Evolutionary conservation across 2,113 vertebrate species (phyloP).

Genomic region (Turnix velox): DNA sequence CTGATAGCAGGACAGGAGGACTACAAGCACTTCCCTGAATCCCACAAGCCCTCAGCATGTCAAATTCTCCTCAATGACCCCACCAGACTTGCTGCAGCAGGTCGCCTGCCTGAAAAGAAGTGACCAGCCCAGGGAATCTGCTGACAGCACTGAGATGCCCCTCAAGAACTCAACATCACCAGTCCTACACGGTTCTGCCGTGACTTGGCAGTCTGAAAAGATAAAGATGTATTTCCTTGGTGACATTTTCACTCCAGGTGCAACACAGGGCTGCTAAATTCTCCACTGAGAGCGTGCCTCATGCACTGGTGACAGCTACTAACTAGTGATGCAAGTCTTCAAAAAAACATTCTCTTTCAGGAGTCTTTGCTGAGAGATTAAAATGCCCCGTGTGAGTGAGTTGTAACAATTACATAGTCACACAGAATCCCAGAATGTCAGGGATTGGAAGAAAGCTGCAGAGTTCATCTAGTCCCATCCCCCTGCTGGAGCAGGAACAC

Average conservation of each 20-base stretch:
- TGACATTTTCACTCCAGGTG: not conserved
- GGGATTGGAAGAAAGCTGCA: no score
- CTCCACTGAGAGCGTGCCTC: not conserved
- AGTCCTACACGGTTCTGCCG: not conserved
- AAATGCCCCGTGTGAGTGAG: not conserved
- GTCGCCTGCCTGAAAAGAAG: not conserved
- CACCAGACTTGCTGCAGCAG: not conserved
- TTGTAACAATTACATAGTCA: not conserved
- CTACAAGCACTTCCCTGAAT: not conserved
- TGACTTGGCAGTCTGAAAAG: not conserved
- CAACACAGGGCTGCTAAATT: not conserved
- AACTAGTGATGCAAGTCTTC: not conserved
- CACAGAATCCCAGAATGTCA: no score
- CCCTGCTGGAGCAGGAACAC: no score
- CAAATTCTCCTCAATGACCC: not conserved
- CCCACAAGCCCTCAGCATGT: not conserved
- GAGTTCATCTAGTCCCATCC: no score
- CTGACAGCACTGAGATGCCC: not conserved
- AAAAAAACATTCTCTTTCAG: not conserved
- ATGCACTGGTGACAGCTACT: conserved; percentile 26
- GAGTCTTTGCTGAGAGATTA: not conserved
- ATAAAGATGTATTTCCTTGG: not conserved
- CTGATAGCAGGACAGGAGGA: not conserved
- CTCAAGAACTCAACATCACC: not conserved
- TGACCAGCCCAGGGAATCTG: not conserved